Percentiles rank a stretch among this genome's conserved stretches.
These are phyloP conservation scores for Flabesymbios commensalis DNA, from an alignment of 2,888 invertebrate species.

Conservation along the genomic window DNA sequence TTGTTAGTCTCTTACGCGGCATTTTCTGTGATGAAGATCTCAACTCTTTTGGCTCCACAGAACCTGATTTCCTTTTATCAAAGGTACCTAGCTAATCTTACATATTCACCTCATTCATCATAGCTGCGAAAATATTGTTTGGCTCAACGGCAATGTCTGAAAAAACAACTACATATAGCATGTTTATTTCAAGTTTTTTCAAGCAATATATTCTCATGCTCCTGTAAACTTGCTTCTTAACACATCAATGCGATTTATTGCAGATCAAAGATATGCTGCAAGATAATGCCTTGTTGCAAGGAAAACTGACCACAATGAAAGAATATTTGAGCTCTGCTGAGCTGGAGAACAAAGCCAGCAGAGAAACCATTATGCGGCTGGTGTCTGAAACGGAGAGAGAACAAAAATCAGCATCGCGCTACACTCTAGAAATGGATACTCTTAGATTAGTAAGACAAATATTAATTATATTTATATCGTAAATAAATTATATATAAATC, in stretches of 20 bases:
- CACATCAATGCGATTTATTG: not conserved
- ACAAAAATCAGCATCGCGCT: slow-evolving; percentile 47
- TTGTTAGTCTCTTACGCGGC: no score
- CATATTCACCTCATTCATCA: no score
- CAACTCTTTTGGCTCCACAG: no score
- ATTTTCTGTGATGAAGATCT: no score
- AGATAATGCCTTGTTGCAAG: slow-evolving; percentile 58
- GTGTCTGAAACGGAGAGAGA: slow-evolving; percentile 53
- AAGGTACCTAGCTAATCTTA: no score
- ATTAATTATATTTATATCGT: not conserved
- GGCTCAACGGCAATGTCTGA: no score
- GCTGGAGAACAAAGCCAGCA: slow-evolving; percentile 58
- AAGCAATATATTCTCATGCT: not conserved
- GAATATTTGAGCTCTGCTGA: slow-evolving; percentile 55
- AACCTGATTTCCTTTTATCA: no score
- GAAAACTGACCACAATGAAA: slow-evolving; percentile 52
- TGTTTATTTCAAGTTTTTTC: no score
- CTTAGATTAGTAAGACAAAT: slow-evolving; percentile 44
- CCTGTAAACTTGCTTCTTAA: not conserved
- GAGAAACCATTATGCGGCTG: slow-evolving; percentile 61
- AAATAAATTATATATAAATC: not conserved
- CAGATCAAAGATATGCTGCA: slow-evolving; percentile 52
- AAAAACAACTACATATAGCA: no score
- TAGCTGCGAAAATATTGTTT: no score
- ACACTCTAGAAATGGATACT: slow-evolving; percentile 48